Conservation (phyloP, 2,113 vertebrate genomes). For the Nerophis ophidion region DNA sequence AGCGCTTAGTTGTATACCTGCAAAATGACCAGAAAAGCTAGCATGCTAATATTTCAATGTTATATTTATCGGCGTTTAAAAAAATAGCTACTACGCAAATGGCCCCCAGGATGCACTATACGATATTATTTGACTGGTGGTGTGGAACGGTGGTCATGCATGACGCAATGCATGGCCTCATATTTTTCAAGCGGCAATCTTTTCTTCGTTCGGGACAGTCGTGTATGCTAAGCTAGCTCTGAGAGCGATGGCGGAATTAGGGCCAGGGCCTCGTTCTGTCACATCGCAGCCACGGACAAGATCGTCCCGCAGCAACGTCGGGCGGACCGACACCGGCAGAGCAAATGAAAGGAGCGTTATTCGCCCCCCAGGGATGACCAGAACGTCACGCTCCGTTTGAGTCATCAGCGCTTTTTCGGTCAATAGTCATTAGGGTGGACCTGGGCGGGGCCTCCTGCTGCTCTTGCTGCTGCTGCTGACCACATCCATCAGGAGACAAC, state of each 20-base stretch:
- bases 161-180: too few relatives aligned
- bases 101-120: too few relatives aligned
- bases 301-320: too few relatives aligned
- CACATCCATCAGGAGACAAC: constrained; percentile 27
- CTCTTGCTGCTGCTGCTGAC: constrained; percentile 21
- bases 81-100: too few relatives aligned
- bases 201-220: too few relatives aligned
- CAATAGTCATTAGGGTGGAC: constrained; percentile 53
- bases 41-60: too few relatives aligned
- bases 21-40: too few relatives aligned
- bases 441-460: constrained; percentile 18
- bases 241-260: not conserved
- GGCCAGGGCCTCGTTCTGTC: constrained; percentile 5
- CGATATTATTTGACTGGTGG: too few relatives aligned
- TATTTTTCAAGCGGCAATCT: too few relatives aligned
- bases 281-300: not conserved
- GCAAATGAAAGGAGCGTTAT: not conserved
- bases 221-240: not conserved
- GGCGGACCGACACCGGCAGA: not conserved
- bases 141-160: too few relatives aligned
- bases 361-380: constrained; percentile 12
- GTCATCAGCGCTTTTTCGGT: constrained; percentile 38
- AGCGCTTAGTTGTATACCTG: too few relatives aligned
- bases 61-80: too few relatives aligned
- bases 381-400: constrained; percentile 24